phyloP scores from a whole-genome alignment of 2,888 invertebrate genomes.

The Thumatha senex region DNA sequence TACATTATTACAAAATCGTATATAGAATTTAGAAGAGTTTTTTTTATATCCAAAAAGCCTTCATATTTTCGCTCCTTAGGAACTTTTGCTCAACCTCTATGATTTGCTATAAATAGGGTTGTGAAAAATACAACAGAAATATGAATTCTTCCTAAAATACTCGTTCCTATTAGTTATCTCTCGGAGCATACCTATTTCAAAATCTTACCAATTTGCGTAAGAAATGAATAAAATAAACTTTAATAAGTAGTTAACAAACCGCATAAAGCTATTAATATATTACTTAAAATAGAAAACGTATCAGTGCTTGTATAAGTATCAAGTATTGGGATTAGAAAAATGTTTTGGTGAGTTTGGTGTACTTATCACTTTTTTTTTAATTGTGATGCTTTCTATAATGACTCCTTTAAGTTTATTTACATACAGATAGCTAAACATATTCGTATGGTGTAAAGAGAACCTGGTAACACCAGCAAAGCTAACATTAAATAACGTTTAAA shows the following conservation, averaged over 20 bases:
- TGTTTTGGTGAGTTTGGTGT: slow-evolving; percentile 20
- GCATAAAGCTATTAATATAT: slow-evolving; percentile 32
- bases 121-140: too few species aligned
- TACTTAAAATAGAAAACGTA: slow-evolving; percentile 12
- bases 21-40: too few species aligned
- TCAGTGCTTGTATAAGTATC: slow-evolving; percentile 11
- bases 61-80: too few species aligned
- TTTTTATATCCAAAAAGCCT: too few species aligned
- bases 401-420: slow-evolving; percentile 23
- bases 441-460: slow-evolving; percentile 35
- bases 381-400: slow-evolving; percentile 34
- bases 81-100: too few species aligned
- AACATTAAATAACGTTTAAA: slow-evolving; percentile 42
- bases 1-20: too few species aligned
- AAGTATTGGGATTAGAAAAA: slow-evolving; percentile 13
- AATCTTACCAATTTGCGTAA: slow-evolving; percentile 4
- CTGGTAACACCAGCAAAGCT: slow-evolving; percentile 44
- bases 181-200: too few species aligned
- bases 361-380: slow-evolving; percentile 10
- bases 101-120: too few species aligned
- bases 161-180: too few species aligned
- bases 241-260: slow-evolving; percentile 42
- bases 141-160: too few species aligned
- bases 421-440: slow-evolving; percentile 34
- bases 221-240: slow-evolving; percentile 26